Evolutionary conservation across 2,113 vertebrate species (phyloP).

Genomic region (Amblyopsis rosae): DNA sequence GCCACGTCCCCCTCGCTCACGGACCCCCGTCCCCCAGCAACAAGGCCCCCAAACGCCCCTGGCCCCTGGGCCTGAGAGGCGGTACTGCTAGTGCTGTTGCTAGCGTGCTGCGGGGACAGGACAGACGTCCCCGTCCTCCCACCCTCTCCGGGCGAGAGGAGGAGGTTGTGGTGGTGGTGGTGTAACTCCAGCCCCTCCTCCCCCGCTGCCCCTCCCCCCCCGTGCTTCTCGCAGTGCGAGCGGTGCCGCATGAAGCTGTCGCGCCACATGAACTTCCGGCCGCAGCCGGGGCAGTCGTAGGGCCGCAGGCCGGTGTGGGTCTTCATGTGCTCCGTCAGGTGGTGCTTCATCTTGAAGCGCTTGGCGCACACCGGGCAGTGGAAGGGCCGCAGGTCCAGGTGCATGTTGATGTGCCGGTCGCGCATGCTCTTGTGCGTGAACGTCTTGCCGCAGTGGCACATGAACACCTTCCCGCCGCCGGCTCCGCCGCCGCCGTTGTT

Average conservation of each 20-base stretch:
- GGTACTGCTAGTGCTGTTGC: constrained; percentile 20
- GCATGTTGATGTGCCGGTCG: constrained; percentile 94
- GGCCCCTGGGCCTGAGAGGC: constrained; percentile 48
- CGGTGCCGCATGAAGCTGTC: constrained; percentile 93
- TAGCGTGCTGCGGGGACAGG: constrained; percentile 49
- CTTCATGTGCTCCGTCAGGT: constrained; percentile 96
- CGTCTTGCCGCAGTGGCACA: constrained; percentile 93
- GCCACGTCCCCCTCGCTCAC: constrained; percentile 52
- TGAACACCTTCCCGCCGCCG: constrained; percentile 82
- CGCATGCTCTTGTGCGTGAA: constrained; percentile 94
- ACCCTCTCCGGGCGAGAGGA: constrained; percentile 56
- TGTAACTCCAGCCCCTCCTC: constrained; percentile 49
- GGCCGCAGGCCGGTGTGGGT: constrained; percentile 92
- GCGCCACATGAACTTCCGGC: constrained; percentile 94
- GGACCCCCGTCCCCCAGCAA: constrained; percentile 36
- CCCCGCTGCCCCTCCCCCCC: constrained; percentile 45
- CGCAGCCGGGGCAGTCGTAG: constrained; percentile 86
- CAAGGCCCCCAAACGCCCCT: constrained; percentile 59
- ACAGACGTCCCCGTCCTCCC: constrained; percentile 48
- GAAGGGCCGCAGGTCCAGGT: constrained; percentile 92
- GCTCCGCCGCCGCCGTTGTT: constrained; percentile 29
- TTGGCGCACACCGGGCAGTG: constrained; percentile 91
- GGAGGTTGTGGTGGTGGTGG: constrained; percentile 55
- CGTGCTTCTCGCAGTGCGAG: constrained; percentile 86
- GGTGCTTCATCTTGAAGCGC: constrained; percentile 97